A percentile compares a stretch with the other conserved stretches of the same genome.
phyloP scores from a whole-genome alignment of 2,888 invertebrate species.

The Chrysotoxum bicinctum region DNA sequence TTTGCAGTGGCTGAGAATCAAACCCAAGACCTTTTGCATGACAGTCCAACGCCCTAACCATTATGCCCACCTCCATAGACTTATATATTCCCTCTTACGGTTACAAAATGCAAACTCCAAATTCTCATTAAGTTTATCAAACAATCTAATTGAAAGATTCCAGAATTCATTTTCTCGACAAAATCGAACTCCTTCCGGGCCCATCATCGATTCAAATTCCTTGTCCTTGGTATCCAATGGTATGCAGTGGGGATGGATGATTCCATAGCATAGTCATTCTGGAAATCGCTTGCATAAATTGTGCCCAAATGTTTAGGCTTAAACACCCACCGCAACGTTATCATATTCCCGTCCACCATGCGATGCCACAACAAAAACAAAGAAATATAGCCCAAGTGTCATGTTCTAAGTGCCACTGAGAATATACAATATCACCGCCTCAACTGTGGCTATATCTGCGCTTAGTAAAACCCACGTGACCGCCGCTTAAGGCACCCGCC shows the following conservation, averaged over 20 bases:
- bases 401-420: conserved; percentile 62
- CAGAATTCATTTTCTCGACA: background rate
- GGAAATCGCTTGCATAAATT: conserved; percentile 74
- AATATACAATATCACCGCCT: conserved; percentile 39
- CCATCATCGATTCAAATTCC: background rate
- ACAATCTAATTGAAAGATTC: background rate
- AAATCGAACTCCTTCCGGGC: background rate
- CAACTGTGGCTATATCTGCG: conserved; percentile 22
- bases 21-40: too few relatives aligned
- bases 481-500: conserved; percentile 57
- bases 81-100: background rate
- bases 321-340: conserved; percentile 15
- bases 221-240: background rate
- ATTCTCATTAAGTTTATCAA: background rate
- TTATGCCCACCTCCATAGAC: too few relatives aligned
- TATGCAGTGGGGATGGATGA: conserved; percentile 11
- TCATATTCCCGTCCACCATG: conserved; percentile 13
- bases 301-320: conserved; percentile 70
- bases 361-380: conserved; percentile 68
- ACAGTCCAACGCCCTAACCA: too few relatives aligned
- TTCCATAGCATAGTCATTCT: conserved; percentile 50
- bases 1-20: too few relatives aligned
- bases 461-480: conserved; percentile 42
- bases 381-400: conserved; percentile 73
- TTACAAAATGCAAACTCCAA: background rate